Conservation (phyloP, 2,888 invertebrate genomes). For the Herminia tarsipennalis region DNA sequence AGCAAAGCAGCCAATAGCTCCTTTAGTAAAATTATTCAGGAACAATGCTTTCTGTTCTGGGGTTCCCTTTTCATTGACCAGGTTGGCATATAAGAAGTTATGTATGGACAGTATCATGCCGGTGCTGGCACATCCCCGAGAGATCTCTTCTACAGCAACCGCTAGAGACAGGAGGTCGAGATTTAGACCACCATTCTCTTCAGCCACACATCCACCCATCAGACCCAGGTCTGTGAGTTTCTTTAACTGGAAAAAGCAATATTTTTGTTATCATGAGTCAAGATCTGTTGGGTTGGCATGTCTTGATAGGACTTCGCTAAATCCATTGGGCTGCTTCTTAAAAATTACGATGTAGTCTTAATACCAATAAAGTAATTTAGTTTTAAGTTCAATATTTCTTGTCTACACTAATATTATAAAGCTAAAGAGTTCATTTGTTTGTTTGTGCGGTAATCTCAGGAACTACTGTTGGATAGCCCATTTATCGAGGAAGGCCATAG, state of each 20-base stretch:
- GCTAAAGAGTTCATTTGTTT: too few relatives aligned
- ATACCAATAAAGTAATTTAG: too few relatives aligned
- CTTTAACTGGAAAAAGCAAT: constrained; percentile 81
- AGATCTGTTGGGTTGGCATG: too few relatives aligned
- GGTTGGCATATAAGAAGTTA: constrained; percentile 90
- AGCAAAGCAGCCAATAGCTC: constrained; percentile 91
- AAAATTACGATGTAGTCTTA: too few relatives aligned
- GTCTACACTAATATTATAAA: too few relatives aligned
- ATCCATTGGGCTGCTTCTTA: too few relatives aligned
- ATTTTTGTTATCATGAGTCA: neutral
- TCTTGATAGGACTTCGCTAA: too few relatives aligned
- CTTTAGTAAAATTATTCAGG: constrained; percentile 86
- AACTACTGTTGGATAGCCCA: too few relatives aligned
- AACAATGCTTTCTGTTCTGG: constrained; percentile 88
- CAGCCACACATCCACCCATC: constrained; percentile 88
- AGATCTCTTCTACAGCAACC: constrained; percentile 91
- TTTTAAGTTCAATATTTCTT: too few relatives aligned
- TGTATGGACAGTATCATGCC: constrained; percentile 92
- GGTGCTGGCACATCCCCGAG: constrained; percentile 91
- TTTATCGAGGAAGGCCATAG: too few relatives aligned
- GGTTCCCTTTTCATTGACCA: constrained; percentile 88
- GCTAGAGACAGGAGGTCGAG: constrained; percentile 89
- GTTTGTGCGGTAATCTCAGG: too few relatives aligned
- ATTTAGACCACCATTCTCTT: constrained; percentile 88
- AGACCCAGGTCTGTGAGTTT: constrained; percentile 89